Conservation (phyloP, 2,888 invertebrate species). For the Geotrupes spiniger region DNA sequence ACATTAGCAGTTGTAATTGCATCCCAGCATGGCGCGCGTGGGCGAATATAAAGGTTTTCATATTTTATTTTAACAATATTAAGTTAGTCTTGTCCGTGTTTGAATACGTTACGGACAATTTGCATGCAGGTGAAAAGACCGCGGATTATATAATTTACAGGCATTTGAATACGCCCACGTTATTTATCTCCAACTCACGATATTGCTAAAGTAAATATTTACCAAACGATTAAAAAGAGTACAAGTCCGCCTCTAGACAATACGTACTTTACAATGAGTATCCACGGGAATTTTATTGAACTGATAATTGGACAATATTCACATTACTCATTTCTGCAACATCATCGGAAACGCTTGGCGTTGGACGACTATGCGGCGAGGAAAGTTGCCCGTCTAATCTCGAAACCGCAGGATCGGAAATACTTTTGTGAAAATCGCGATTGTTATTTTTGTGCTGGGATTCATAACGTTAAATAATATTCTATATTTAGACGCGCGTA, state of each 20-base stretch:
- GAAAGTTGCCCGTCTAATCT: background rate
- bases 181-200: too few relatives aligned
- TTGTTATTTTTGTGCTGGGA: too few relatives aligned
- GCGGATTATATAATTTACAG: constrained; percentile 3
- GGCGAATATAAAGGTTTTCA: constrained; percentile 4
- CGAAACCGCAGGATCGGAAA: constrained; percentile 4
- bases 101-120: background rate
- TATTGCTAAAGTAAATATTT: too few relatives aligned
- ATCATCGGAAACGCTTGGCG: constrained; percentile 1
- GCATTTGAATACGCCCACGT: constrained; percentile 2
- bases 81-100: background rate
- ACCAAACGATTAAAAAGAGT: too few relatives aligned
- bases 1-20: background rate
- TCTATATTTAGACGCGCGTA: too few relatives aligned
- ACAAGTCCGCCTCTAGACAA: too few relatives aligned
- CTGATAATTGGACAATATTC: background rate
- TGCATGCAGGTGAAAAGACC: constrained; percentile 3
- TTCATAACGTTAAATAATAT: too few relatives aligned
- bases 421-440: background rate
- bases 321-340: background rate
- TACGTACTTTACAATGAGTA: too few relatives aligned
- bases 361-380: background rate
- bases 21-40: background rate
- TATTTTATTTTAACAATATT: constrained; percentile 3
- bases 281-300: constrained; percentile 2